Conservation (phyloP, 2,113 vertebrate species). For the Carlito syrichta region DNA sequence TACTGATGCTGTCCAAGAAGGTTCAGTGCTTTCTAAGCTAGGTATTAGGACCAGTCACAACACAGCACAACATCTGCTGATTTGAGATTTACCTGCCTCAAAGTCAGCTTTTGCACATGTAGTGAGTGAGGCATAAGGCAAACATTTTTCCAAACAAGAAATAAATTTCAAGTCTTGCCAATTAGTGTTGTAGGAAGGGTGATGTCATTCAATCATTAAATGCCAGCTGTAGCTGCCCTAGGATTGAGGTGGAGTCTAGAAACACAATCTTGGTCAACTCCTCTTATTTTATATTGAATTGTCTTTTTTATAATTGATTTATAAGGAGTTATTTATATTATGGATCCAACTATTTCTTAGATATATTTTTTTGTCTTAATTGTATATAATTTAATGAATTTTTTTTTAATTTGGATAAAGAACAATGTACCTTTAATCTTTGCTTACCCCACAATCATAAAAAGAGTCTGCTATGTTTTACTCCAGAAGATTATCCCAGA, state of each 20-base stretch:
- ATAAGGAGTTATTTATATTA: background rate
- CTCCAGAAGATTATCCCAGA: background rate
- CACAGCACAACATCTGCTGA: too few relatives aligned
- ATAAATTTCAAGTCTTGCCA: background rate
- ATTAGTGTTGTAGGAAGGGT: background rate
- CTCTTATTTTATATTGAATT: background rate
- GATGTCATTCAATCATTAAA: background rate
- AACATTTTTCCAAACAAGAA: background rate
- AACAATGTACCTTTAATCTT: background rate
- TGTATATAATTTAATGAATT: background rate
- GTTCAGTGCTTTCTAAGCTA: fast-evolving
- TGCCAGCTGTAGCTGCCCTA: fast-evolving
- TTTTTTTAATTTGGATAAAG: background rate
- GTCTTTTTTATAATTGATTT: background rate
- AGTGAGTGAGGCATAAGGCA: background rate
- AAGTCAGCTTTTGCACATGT: background rate
- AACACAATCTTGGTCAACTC: background rate
- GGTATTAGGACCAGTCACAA: fast-evolving
- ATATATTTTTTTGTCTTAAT: background rate
- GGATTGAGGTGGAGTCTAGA: too few relatives aligned
- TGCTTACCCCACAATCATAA: background rate
- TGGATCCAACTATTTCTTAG: background rate
- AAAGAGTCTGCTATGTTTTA: background rate
- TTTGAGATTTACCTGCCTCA: background rate
- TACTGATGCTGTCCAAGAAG: fast-evolving